phyloP scores from a whole-genome alignment of 1,140 invertebrate genomes.

The Coptotermes formosanus region DNA sequence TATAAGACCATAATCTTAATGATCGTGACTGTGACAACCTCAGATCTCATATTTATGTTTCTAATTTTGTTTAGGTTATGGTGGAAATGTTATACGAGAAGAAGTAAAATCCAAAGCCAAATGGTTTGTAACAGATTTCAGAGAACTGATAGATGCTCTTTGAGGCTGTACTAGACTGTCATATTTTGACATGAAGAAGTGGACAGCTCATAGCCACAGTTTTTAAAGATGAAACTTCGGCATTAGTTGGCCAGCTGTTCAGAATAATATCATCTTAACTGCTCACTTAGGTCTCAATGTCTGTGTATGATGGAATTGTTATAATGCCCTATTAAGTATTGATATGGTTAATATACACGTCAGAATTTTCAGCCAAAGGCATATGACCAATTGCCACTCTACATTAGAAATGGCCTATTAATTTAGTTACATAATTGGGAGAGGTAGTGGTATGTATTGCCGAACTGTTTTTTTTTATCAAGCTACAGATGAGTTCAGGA shows the following conservation, averaged over 20 bases:
- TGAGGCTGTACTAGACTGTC: not conserved
- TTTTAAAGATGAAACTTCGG: not conserved
- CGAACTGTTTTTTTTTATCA: no score
- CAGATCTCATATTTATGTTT: not conserved
- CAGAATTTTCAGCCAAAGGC: no score
- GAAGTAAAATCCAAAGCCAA: conserved; percentile 75
- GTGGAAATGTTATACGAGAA: conserved; percentile 88
- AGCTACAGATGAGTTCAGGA: no score
- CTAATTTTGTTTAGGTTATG: conserved; percentile 73
- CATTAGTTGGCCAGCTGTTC: not conserved
- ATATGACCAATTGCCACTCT: no score
- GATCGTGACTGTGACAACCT: no score
- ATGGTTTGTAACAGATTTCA: conserved; percentile 91
- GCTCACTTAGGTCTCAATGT: not conserved
- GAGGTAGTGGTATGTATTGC: no score
- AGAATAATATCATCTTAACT: not conserved
- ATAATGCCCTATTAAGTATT: no score
- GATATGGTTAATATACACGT: no score
- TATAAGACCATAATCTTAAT: no score
- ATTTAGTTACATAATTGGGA: no score
- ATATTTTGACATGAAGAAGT: not conserved
- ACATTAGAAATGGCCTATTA: no score
- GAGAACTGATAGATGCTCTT: conserved; percentile 69
- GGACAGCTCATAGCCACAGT: not conserved
- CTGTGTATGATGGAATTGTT: not conserved